phyloP scores from a whole-genome alignment of 2,113 vertebrate species.

The Strigops habroptila region DNA sequence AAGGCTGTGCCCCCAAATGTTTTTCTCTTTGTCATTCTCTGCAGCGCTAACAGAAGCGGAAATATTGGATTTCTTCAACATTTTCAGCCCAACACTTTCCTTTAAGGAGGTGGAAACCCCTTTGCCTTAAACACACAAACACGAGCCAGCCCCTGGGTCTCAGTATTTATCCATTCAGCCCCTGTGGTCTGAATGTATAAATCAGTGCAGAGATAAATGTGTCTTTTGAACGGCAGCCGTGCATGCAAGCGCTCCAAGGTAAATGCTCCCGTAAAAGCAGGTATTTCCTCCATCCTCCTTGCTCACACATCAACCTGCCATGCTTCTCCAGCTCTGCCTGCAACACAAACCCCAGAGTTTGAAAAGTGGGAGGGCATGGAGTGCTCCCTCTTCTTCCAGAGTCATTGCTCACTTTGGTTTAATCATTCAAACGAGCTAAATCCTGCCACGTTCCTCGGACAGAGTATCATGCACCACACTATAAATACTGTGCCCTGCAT shows the following conservation, averaged over 20 bases:
- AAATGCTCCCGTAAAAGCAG: background rate
- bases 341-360: fast-evolving
- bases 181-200: background rate
- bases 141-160: background rate
- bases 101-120: background rate
- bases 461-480: background rate
- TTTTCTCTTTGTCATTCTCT: background rate
- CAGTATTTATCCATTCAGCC: background rate
- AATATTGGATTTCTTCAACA: background rate
- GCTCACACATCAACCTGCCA: background rate
- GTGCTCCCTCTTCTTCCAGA: background rate
- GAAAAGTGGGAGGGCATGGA: background rate
- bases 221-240: background rate
- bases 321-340: background rate
- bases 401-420: fast-evolving
- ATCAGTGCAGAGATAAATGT: background rate
- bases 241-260: background rate
- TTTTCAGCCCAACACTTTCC: background rate
- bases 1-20: fast-evolving
- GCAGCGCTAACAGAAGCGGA: background rate
- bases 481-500: background rate
- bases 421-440: fast-evolving
- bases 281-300: background rate
- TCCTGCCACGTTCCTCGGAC: fast-evolving
- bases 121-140: background rate